Evolutionary conservation across 2,888 invertebrate species (phyloP).

Genomic region (Cybosia mesomella): DNA sequence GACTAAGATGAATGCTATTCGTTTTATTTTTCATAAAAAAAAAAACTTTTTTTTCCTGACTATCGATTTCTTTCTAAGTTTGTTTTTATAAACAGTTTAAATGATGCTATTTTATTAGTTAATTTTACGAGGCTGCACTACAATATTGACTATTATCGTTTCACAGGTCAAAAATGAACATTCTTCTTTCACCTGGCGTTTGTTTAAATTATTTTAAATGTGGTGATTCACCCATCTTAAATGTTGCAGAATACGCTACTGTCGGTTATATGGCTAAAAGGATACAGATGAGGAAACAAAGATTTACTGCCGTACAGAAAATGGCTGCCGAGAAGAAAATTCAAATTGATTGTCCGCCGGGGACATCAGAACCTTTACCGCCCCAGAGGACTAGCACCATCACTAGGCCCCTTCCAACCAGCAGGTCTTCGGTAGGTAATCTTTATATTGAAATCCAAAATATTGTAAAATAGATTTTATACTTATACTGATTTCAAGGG

Average conservation of each 20-base stretch:
- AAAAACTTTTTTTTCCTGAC: too few species aligned
- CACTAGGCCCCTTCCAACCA: slow-evolving; percentile 83
- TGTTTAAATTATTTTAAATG: neutral
- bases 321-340: slow-evolving; percentile 97
- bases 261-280: slow-evolving; percentile 99
- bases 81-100: too few species aligned
- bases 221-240: slow-evolving; percentile 15
- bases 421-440: slow-evolving; percentile 84
- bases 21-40: too few species aligned
- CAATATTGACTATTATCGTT: too few species aligned
- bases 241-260: slow-evolving; percentile 96
- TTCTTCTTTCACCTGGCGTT: slow-evolving; percentile 43
- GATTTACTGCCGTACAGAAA: slow-evolving; percentile 96
- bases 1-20: too few species aligned
- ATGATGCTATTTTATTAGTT: too few species aligned
- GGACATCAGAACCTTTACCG: slow-evolving; percentile 87
- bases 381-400: slow-evolving; percentile 90
- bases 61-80: too few species aligned
- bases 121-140: too few species aligned
- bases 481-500: neutral
- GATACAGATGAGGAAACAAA: slow-evolving; percentile 98
- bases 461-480: neutral
- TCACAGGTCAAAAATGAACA: too few species aligned
- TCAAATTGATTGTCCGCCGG: slow-evolving; percentile 91
- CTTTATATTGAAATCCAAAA: neutral